Evolutionary conservation across 2,797 vertebrate genomes (phyloP), one percentile per base, ranked within the genome.

Genomic region (Chelon labrosus): DNA sequence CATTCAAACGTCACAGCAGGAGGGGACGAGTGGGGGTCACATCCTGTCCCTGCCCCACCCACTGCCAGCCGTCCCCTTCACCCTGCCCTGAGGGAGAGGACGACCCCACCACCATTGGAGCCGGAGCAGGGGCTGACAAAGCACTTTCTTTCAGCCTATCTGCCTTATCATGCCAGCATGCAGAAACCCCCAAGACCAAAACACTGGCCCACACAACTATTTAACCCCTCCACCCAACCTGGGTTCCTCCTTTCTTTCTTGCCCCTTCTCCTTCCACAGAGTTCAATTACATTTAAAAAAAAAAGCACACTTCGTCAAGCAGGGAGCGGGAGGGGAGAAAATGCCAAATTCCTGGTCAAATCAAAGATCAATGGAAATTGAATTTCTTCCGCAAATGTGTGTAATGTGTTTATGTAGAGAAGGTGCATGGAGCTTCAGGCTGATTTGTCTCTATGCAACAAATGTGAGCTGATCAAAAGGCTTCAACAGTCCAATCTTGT

Each of bases 301-400:
- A 81, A 14, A 49, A 59, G 63, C 56, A 63, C 8, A 51, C 62
- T 64, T 57, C 68, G 76, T 46, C 63, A 70, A 71, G 64, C 59
- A 55, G 22, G 35, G 46, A 37, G 66, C 2, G 27, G 41, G n/a
- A 22, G 56, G 3, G 5, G 27, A 17, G 17, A n/a, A n/a, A n/a
- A n/a, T n/a, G 44, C 5, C 8, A 46, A 69, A 82, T 67, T 85
- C 61, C 61, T 69, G 49, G 52, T 87, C 75, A 72, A 85, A 71
- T 83, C 49, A 65, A 27, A 73, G 53, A 88, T 91, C 89, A 90
- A 91, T 91, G 44, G 4, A 73, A 89, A 93, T 83, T 59, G 22
- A 79, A 80, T 92, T 87, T 77, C 20, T 73, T 85, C 60, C 72
- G 77, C 19, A 85, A 86, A 86, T 73, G 84, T 70, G 74, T 73